Conservation (phyloP, 1,140 invertebrate genomes). For the Maconellicoccus hirsutus region DNA sequence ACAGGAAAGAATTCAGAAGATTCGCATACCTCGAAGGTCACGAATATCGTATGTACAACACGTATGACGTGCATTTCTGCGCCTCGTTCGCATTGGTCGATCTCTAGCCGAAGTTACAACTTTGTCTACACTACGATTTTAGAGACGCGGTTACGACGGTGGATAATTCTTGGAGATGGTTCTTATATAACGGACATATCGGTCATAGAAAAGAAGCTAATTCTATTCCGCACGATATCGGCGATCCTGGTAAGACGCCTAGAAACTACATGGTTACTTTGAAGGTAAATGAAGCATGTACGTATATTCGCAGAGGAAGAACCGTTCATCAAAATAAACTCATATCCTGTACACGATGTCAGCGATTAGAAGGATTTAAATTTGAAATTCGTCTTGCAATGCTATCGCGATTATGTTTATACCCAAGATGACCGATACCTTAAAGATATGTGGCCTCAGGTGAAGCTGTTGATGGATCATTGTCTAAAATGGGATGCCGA, state of each 20-base stretch:
- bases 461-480: conserved; percentile 39
- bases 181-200: conserved; percentile 50
- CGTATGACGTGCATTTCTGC: conserved; percentile 94
- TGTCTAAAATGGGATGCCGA: conserved; percentile 63
- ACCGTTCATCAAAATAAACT: conserved; percentile 70
- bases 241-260: conserved; percentile 60
- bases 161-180: conserved; percentile 33
- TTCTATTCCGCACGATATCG: conserved; percentile 80
- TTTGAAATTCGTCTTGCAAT: conserved; percentile 82
- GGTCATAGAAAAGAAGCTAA: conserved; percentile 54
- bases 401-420: conserved; percentile 57
- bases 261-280: no score
- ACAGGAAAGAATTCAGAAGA: conserved; percentile 56
- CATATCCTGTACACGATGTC: conserved; percentile 83
- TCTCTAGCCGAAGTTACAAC: conserved; percentile 85
- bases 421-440: conserved; percentile 43
- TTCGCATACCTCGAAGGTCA: conserved; percentile 80
- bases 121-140: conserved; percentile 75
- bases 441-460: conserved; percentile 45
- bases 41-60: conserved; percentile 93
- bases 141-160: conserved; percentile 44
- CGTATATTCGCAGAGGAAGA: conserved; percentile 55
- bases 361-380: conserved; percentile 86
- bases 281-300: no score
- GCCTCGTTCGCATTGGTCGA: conserved; percentile 77